Base-by-base conservation (phyloP, 2,797 vertebrate species). In the Pangasius sanitwongsei region DNA sequence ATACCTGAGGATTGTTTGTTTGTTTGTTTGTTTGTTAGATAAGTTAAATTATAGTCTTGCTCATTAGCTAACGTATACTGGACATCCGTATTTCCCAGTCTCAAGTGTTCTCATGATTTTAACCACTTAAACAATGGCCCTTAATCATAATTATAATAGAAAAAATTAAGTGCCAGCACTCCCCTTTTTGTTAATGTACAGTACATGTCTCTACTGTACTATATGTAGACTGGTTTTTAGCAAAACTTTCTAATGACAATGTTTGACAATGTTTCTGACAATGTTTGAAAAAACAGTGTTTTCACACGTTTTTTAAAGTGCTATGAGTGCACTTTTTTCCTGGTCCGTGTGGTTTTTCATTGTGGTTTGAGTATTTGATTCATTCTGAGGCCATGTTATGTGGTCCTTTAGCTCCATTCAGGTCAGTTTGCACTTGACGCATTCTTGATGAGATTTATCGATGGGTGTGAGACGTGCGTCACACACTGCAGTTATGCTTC, bases 381-480 rank as follows among this genome's bases (percentile, higher is more conserved):
- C 63, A 84, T 84, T 50, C 16, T 20, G 23, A 65, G 59, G 59
- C 4, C 20, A 13, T 61, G 31, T 84, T 50, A 31, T 67, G n/a
- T 69, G 28, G 44, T 69, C 25, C 28, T 69, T n/a, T 84, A 8
- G 2, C 44, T 53, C 28, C 9, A 6, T 84, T 84, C 41, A 65
- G 61, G 61, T 65, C 59, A 67, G 5, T 16, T 67, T 16, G 31
- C 28, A 67, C 41, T 34, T 34, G 16, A n/a, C 6, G 12, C 59
- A 83, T 65, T 48, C 28, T 15, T 48, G 13, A 83, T n/a, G 37
- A 83, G 61, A 65, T 83, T n/a, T 83, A 83, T 83, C 15, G 41
- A 48, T 67, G 61, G 61, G 61, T 48, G 28, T 65, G 37, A 48
- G 82, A 65, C 1, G 7, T 48, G 59, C 41, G 28, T 44, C 82